Base-by-base conservation (phyloP, 2,797 vertebrate species). In the Channallabes apus region DNA sequence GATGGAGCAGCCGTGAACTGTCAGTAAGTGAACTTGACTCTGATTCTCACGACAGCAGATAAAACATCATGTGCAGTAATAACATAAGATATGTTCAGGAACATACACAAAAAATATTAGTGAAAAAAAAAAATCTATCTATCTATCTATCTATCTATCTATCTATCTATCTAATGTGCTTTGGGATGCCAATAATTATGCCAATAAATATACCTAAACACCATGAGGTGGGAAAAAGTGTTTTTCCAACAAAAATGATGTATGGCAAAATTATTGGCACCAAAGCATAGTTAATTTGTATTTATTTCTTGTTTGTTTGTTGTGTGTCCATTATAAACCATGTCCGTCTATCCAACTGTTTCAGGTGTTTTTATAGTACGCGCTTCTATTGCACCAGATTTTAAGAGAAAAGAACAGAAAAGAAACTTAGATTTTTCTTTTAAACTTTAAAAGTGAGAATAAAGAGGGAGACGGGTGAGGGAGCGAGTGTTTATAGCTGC, bases 1-100 rank as follows among this genome's bases (percentile, higher is more conserved):
- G 71, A 56, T 77, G 82, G 17, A 58, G 27, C 22, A 84, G 73
- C 29, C 59, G 32, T 46, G 17, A 68, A 11, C 9, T 77, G 27
- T 58, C 4, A 77, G 38, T 38, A 0, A 38, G 62, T 61, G 46
- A 84, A 27, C 29, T 61, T 62, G 20, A 79, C 77, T 64, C 22
- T 62, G 58, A 61, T 62, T 79, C 59, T 79, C 59, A 79, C 7
- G 17, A 6, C 59, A 46, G 59, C 24, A 79, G 76, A 79, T 38
- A 24, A 61, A 61, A 59, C 5, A 2, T 17, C 0, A 3, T 38
- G 32, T 22, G 54, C n/a, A 32, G 17, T 17, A 56, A 32, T 18
- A 29, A 1, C 32, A 32, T 18, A 56, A 0, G n/a, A 27, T 15
- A n/a, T n/a, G 71, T 17, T 75, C 18, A 17, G 3, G 41, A 46